Base-by-base conservation (phyloP, 2,113 vertebrate species). In the Mugil cephalus region DNA sequence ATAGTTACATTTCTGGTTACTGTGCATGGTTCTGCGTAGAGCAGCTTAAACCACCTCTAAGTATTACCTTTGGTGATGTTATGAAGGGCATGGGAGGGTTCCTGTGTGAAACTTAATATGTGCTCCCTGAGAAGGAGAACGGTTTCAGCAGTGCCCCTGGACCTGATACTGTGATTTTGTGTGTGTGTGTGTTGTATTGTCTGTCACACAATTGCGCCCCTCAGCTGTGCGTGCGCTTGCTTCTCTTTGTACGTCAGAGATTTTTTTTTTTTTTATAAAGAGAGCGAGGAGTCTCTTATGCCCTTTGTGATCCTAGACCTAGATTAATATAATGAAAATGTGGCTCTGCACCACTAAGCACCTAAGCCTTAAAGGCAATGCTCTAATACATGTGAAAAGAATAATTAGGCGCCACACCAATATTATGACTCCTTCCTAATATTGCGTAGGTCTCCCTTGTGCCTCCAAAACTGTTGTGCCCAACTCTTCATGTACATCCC, bases 261-360 rank as follows among this genome's bases (percentile, higher is more conserved):
- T 0, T 0, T 0, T 1, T 5, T 43, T 46, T 36, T 38, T 73
- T 69, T 30, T 12, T n/a, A n/a, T n/a, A n/a, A 17, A 42, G 15
- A 19, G 17, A 58, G n/a, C 13, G 10, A 34, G 34, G 2, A 42
- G 5, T 63, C 46, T 69, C 72, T 83, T 74, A 45, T 47, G 34
- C 50, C 53, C 58, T 60, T 60, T 63, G 52, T 73, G 74, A 83
- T 70, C 51, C 68, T 80, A 63, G 79, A 83, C 40, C 61, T 74
- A 55, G 53, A 82, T 77, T 47, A 82, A 80, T 87, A 51, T 80
- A 79, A 64, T 64, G 34, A 68, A 80, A 87, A 74, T 51, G 50
- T 42, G 62, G 61, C 60, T 58, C 52, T 10, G 34, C 36, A 19
- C 54, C 50, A 34, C n/a, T 5, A 62, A 64, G 52, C 64, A 52